Evolutionary conservation across 2,797 vertebrate genomes (phyloP).

Genomic region (Spinibarbus caldwelli): DNA sequence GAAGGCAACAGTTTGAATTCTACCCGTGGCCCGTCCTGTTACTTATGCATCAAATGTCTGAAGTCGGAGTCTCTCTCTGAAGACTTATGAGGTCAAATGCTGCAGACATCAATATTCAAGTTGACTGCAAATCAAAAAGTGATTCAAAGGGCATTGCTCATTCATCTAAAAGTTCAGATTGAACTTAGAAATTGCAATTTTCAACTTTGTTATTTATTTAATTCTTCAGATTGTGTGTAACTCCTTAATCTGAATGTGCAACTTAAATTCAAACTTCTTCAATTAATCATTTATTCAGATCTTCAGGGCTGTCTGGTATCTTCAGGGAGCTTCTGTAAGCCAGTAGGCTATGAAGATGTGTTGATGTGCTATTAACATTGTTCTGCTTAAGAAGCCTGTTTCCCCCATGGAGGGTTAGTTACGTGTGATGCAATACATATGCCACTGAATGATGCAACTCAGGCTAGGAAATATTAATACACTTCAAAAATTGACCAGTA

Average conservation of each 20-base stretch:
- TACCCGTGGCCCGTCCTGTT: slow-evolving; percentile 19
- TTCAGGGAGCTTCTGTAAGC: slow-evolving; percentile 14
- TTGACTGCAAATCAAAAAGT: slow-evolving; percentile 47
- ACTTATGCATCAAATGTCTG: slow-evolving; percentile 48
- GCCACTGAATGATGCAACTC: slow-evolving; percentile 47
- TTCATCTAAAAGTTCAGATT: slow-evolving; percentile 38
- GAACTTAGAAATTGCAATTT: slow-evolving; percentile 9
- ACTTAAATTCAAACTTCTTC: not conserved
- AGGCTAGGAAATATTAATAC: slow-evolving; percentile 3
- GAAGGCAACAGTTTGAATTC: slow-evolving; percentile 32
- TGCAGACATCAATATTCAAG: slow-evolving; percentile 48
- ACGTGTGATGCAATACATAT: slow-evolving; percentile 41
- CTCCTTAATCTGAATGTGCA: slow-evolving; percentile 20
- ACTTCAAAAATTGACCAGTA: not conserved
- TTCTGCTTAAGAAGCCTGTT: slow-evolving; percentile 15
- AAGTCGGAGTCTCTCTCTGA: slow-evolving; percentile 41
- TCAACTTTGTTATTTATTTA: slow-evolving; percentile 17
- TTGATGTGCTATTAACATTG: slow-evolving; percentile 27
- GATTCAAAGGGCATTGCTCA: slow-evolving; percentile 40
- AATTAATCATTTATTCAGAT: slow-evolving; percentile 39
- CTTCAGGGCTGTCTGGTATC: slow-evolving; percentile 33
- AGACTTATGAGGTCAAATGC: slow-evolving; percentile 50
- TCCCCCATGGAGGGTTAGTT: not conserved
- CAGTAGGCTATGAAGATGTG: slow-evolving; percentile 8
- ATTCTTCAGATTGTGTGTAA: not conserved